phyloP scores from a whole-genome alignment of 2,113 vertebrate species.

The Psephotus haematonotus region DNA sequence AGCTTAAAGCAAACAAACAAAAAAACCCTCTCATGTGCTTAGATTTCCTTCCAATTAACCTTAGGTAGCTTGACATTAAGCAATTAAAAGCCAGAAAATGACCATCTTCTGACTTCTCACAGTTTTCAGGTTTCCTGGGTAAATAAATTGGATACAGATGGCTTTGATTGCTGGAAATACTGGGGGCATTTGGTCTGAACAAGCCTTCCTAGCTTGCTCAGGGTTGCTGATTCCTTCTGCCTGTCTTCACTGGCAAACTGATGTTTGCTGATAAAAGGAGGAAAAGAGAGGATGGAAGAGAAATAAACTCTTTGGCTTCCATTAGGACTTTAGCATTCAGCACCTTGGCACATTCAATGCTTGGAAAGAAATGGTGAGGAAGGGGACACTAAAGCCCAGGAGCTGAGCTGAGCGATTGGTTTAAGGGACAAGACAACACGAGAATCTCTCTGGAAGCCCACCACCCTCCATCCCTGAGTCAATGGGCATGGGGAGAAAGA shows the following conservation, averaged over 20 bases:
- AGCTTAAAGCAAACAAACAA: not conserved
- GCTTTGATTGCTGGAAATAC: not conserved
- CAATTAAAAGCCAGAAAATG: not conserved
- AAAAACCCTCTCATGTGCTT: not conserved
- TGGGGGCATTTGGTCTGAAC: not conserved
- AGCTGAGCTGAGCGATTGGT: accelerated
- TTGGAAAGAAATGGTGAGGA: not conserved
- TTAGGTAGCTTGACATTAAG: not conserved
- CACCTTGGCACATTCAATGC: not conserved
- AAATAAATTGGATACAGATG: not conserved
- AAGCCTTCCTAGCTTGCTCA: not conserved
- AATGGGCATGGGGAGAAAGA: not conserved
- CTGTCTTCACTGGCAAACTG: not conserved
- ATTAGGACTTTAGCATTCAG: not conserved
- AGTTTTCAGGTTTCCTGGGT: not conserved
- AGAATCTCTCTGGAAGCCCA: too few relatives aligned
- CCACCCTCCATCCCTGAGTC: not conserved
- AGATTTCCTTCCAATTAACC: not conserved
- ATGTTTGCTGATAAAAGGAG: not conserved
- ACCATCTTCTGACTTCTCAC: not conserved
- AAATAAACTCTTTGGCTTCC: not conserved
- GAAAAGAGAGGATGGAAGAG: not conserved
- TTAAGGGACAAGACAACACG: accelerated
- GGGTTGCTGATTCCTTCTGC: not conserved
- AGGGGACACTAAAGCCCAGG: not conserved